A percentile compares a stretch with the other conserved stretches of the same genome.
Evolutionary conservation across 1,140 invertebrate genomes (phyloP).

Genomic region (Harlomillsia oculata): DNA sequence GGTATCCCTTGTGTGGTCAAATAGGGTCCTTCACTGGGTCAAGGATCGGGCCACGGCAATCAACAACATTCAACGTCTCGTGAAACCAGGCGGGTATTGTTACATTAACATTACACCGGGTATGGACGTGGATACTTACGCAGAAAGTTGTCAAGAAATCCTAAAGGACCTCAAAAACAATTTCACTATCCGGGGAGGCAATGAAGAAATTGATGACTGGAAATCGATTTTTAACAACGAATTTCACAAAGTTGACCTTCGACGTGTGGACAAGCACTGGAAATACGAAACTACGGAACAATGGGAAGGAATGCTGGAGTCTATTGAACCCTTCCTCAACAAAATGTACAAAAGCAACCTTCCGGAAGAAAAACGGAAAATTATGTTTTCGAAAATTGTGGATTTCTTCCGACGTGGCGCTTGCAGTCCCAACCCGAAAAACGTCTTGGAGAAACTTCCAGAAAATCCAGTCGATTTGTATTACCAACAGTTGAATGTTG

Average conservation of each 20-base stretch:
- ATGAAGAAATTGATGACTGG: too few relatives aligned
- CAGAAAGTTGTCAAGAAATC: background rate
- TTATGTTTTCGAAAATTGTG: too few relatives aligned
- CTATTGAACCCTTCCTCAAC: background rate
- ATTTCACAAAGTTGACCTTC: too few relatives aligned
- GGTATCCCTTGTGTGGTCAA: constrained; percentile 3
- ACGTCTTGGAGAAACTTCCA: too few relatives aligned
- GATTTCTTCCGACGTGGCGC: too few relatives aligned
- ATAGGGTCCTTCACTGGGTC: constrained; percentile 11
- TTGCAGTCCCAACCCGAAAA: too few relatives aligned
- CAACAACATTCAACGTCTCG: background rate
- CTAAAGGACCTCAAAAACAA: background rate
- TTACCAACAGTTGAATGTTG: too few relatives aligned
- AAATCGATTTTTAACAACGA: too few relatives aligned
- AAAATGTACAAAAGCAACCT: too few relatives aligned
- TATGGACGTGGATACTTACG: background rate
- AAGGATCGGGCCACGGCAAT: background rate
- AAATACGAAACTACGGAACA: background rate
- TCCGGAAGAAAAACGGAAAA: too few relatives aligned
- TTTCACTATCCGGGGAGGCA: too few relatives aligned
- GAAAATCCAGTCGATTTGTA: too few relatives aligned
- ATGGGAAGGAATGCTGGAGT: background rate
- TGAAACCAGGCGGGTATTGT: constrained; percentile 5
- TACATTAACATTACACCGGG: constrained; percentile 7
- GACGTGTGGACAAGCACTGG: background rate